Evolutionary conservation across 2,888 invertebrate species (phyloP), one percentile per base, ranked within the genome.

Genomic region (Cantharis lateralis): DNA sequence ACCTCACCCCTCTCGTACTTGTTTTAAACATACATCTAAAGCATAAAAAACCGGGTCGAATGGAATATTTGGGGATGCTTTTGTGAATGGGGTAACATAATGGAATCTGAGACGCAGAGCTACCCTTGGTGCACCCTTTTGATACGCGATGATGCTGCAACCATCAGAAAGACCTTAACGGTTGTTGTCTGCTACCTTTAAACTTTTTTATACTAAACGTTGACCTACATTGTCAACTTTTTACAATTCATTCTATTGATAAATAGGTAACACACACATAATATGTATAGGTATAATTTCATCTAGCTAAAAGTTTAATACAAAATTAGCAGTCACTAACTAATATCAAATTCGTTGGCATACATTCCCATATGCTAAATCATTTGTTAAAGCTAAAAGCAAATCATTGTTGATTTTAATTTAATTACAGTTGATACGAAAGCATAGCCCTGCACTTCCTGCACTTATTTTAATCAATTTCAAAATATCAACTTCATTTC

Each of bases 41-140:
- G 76, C 78, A 77, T 78, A 87, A 87, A 87, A 87, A 87, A 87
- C 86, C 87, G 86, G 87, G 86, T 87, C 87, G 86, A 87, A 87
- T 86, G 84, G 85, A 82, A 86, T 86, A 87, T 84, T 82, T 85
- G 86, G 87, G 87, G 86, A 86, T 84, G 85, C 84, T 85, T 48
- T 85, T 86, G 85, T 87, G 86, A 87, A 87, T 86, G 86, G 87
- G 86, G 86, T 87, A 85, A 86, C 85, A 87, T 88, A 87, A 88
- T 87, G 87, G 87, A 87, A 87, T 87, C 87, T 87, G 87, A 87
- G 87, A 87, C 87, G 86, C 85, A 84, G 84, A 84, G 84, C 85
- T 84, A 86, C 87, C 87, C 87, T 86, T 86, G 83, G 86, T 85
- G 84, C 86, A 87, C 87, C 87, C 87, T 88, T 88, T 87, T 87